Evolutionary conservation across 1,140 invertebrate genomes (phyloP).

Genomic region (Drosophila quadrilineata): DNA sequence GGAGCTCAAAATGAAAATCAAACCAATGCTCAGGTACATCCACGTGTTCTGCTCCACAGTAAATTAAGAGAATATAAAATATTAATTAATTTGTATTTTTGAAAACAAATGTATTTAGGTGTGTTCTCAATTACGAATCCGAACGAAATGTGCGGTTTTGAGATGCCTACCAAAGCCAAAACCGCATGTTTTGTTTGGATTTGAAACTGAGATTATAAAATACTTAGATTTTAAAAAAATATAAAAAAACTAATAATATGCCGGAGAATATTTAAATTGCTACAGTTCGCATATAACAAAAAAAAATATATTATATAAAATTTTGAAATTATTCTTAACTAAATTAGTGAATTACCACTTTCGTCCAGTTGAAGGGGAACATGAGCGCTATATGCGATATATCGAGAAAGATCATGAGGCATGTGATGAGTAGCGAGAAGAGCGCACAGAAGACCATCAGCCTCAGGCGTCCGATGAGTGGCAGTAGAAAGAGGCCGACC

Average conservation of each 20-base stretch:
- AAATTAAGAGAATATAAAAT: slow-evolving; percentile 2
- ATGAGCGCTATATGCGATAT: slow-evolving; percentile 90
- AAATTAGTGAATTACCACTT: slow-evolving; percentile 85
- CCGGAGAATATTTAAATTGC: too few relatives aligned
- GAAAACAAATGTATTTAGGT: too few relatives aligned
- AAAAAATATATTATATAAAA: not conserved
- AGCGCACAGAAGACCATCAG: slow-evolving; percentile 85
- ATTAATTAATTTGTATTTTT: too few relatives aligned
- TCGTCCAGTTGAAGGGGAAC: slow-evolving; percentile 92
- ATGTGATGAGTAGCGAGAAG: slow-evolving; percentile 90
- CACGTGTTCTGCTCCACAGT: slow-evolving; percentile 86
- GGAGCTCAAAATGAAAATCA: slow-evolving; percentile 85
- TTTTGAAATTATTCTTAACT: not conserved
- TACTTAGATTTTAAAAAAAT: too few relatives aligned
- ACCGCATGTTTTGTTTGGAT: too few relatives aligned
- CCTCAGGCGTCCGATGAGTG: slow-evolving; percentile 84
- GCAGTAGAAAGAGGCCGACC: slow-evolving; percentile 89
- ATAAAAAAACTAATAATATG: too few relatives aligned
- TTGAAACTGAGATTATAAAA: too few relatives aligned
- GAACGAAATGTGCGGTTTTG: too few relatives aligned
- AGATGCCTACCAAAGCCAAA: too few relatives aligned
- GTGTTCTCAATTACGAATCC: too few relatives aligned
- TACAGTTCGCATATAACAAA: too few relatives aligned
- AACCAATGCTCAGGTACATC: slow-evolving; percentile 85
- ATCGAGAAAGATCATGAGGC: slow-evolving; percentile 91